Percentiles rank a stretch among this genome's conserved stretches.
Conservation (phyloP, 2,797 vertebrate genomes). For the Micropoecilia bifurca region DNA sequence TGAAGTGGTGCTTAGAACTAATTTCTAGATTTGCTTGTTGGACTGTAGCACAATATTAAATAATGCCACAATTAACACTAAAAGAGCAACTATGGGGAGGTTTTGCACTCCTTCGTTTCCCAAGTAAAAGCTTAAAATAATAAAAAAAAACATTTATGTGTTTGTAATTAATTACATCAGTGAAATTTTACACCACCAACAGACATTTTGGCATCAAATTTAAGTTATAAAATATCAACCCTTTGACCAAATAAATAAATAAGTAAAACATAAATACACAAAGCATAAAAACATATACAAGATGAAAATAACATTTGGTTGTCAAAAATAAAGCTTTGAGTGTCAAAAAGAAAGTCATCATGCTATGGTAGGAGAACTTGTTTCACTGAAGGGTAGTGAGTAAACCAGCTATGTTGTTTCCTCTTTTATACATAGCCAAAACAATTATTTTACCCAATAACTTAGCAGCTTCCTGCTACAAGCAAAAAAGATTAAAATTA, state of each 20-base stretch:
- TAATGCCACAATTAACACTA: slow-evolving; percentile 76
- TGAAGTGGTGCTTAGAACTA: slow-evolving; percentile 44
- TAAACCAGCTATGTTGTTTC: slow-evolving; percentile 34
- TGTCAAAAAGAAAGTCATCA: slow-evolving; percentile 66
- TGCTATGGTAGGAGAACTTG: slow-evolving; percentile 63
- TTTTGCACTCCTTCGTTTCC: slow-evolving; percentile 83
- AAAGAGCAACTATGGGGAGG: slow-evolving; percentile 83
- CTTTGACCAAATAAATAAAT: slow-evolving; percentile 74
- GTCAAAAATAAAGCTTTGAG: slow-evolving; percentile 82
- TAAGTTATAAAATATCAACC: slow-evolving; percentile 76
- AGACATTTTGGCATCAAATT: slow-evolving; percentile 79
- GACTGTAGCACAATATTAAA: slow-evolving; percentile 64
- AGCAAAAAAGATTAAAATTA: slow-evolving; percentile 68
- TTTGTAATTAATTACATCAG: slow-evolving; percentile 74
- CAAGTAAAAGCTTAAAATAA: slow-evolving; percentile 74
- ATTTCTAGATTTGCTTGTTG: slow-evolving; percentile 56
- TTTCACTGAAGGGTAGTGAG: slow-evolving; percentile 41
- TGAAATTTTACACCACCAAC: slow-evolving; percentile 77
- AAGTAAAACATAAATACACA: slow-evolving; percentile 61
- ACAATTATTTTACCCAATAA: slow-evolving; percentile 60
- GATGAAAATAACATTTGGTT: slow-evolving; percentile 76
- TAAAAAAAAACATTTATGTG: slow-evolving; percentile 61
- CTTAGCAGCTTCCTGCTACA: slow-evolving; percentile 72
- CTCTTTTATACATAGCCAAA: slow-evolving; percentile 38
- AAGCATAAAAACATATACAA: slow-evolving; percentile 72